phyloP scores from a whole-genome alignment of 2,113 vertebrate genomes.

The Mirza zaza region DNA sequence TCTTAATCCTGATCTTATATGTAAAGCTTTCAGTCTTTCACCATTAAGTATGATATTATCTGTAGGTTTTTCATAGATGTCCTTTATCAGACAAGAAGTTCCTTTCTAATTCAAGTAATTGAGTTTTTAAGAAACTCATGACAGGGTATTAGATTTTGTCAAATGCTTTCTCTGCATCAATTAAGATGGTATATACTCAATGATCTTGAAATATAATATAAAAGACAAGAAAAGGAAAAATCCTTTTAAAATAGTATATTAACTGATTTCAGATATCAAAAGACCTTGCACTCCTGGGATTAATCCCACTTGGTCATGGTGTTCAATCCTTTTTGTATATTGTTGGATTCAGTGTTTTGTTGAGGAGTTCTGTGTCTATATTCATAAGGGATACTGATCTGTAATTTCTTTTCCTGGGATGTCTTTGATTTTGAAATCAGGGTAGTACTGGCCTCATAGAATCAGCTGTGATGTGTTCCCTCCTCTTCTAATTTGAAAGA shows the following conservation, averaged over 20 bases:
- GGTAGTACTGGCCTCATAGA: not conserved
- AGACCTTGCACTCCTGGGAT: not conserved
- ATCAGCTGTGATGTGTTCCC: not conserved
- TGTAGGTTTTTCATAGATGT: not conserved
- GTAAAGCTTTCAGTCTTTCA: not conserved
- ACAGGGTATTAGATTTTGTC: not conserved
- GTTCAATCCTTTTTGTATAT: not conserved
- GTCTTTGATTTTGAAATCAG: not conserved
- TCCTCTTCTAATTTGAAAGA: not conserved
- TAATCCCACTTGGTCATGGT: not conserved
- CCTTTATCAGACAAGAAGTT: not conserved
- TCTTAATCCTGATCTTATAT: not conserved
- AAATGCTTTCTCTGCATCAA: not conserved
- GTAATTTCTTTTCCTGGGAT: not conserved
- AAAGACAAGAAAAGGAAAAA: too few species aligned
- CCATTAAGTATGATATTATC: not conserved
- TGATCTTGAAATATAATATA: too few species aligned
- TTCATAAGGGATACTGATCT: not conserved
- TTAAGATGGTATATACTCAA: not conserved
- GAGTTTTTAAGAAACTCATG: not conserved
- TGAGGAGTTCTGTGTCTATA: not conserved
- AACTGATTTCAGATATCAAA: not conserved
- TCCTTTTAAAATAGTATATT: not conserved
- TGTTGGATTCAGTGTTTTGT: not conserved
- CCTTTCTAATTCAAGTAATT: not conserved